Conservation (phyloP, 2,797 vertebrate genomes). For the Mus caroli region DNA sequence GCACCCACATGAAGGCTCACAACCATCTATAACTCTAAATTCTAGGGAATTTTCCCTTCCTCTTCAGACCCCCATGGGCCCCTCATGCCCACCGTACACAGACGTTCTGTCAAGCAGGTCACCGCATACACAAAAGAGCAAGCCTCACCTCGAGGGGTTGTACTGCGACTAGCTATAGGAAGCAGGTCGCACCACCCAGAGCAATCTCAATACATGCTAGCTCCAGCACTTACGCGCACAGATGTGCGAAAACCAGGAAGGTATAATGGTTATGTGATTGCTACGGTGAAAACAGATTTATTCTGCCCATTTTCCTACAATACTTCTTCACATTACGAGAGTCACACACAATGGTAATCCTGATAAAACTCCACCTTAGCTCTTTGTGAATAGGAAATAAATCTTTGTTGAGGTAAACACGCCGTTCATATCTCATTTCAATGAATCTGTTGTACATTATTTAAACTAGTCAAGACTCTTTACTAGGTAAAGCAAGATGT, state of each 20-base stretch:
- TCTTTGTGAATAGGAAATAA: constrained; percentile 24
- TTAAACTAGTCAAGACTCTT: constrained; percentile 43
- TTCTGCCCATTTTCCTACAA: constrained; percentile 16
- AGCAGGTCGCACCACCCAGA: not conserved
- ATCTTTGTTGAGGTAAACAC: constrained; percentile 14
- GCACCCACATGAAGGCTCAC: not conserved
- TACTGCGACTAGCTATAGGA: not conserved
- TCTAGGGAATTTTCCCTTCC: not conserved
- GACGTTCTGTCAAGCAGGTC: no score
- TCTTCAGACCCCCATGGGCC: not conserved
- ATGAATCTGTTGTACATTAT: not conserved
- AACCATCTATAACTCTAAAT: not conserved
- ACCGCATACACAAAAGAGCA: not conserved
- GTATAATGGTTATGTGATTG: not conserved
- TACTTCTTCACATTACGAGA: not conserved
- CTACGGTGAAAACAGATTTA: not conserved
- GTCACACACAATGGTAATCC: not conserved
- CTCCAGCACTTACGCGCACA: not conserved
- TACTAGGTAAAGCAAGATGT: constrained; percentile 11
- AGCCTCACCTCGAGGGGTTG: not conserved
- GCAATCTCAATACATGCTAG: not conserved
- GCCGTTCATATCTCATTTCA: constrained; percentile 39
- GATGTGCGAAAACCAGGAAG: not conserved
- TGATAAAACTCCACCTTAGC: not conserved
- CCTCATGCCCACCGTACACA: no score